Conservation (phyloP, 2,888 invertebrate genomes). For the Zeuzera pyrina region DNA sequence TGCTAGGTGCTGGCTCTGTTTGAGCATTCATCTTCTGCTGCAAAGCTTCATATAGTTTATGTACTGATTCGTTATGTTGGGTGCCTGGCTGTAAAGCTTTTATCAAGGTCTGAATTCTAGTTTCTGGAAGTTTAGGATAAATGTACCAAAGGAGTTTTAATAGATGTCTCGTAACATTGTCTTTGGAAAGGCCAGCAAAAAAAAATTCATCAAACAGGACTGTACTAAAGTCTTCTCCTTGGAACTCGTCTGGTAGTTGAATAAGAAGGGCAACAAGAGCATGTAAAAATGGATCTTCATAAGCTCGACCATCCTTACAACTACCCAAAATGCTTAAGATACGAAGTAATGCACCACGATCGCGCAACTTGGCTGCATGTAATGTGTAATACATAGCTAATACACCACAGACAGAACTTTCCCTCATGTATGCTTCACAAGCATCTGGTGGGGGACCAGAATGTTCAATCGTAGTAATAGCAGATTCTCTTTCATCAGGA, state of each 20-base stretch:
- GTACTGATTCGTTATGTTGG: slow-evolving; percentile 89
- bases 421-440: slow-evolving; percentile 92
- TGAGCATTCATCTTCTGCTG: slow-evolving; percentile 84
- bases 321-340: slow-evolving; percentile 92
- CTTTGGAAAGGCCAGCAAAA: slow-evolving; percentile 88
- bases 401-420: slow-evolving; percentile 92
- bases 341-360: slow-evolving; percentile 85
- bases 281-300: slow-evolving; percentile 96
- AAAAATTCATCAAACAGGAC: slow-evolving; percentile 97
- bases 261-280: slow-evolving; percentile 89
- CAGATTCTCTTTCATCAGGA: slow-evolving; percentile 94
- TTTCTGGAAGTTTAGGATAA: slow-evolving; percentile 86
- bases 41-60: slow-evolving; percentile 82
- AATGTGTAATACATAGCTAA: slow-evolving; percentile 96
- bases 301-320: slow-evolving; percentile 93
- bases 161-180: slow-evolving; percentile 93
- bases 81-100: slow-evolving; percentile 83
- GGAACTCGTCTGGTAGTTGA: slow-evolving; percentile 92
- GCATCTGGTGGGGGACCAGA: slow-evolving; percentile 95
- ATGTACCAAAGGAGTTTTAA: slow-evolving; percentile 93
- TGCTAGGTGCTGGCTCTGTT: slow-evolving; percentile 75
- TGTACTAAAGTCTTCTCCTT: slow-evolving; percentile 95
- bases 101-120: slow-evolving; percentile 84
- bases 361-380: slow-evolving; percentile 87
- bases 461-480: slow-evolving; percentile 94